Conservation (phyloP, 2,888 invertebrate genomes). For the Atherix ibis region DNA sequence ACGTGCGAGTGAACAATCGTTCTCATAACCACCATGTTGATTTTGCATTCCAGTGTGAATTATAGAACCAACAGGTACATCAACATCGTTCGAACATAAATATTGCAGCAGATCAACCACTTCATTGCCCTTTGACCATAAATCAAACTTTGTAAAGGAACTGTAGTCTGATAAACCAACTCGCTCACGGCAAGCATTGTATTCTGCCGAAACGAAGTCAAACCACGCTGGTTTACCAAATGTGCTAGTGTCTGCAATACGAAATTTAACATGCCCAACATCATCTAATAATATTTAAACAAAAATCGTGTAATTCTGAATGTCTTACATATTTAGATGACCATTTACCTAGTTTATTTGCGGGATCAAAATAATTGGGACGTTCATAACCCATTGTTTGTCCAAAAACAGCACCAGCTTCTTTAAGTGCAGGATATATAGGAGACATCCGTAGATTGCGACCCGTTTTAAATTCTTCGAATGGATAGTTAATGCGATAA, state of each 20-base stretch:
- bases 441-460: conserved; percentile 87
- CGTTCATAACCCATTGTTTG: conserved; percentile 97
- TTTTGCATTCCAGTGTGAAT: conserved; percentile 99
- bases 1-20: conserved; percentile 89
- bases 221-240: conserved; percentile 92
- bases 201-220: conserved; percentile 72
- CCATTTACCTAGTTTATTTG: conserved; percentile 31
- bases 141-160: conserved; percentile 89
- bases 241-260: conserved; percentile 64
- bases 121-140: conserved; percentile 79
- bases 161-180: conserved; percentile 93
- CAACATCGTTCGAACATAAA: conserved; percentile 90
- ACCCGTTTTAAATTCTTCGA: conserved; percentile 73
- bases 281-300: no score
- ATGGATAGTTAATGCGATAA: conserved; percentile 68
- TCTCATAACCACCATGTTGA: conserved; percentile 86
- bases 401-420: conserved; percentile 87
- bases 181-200: conserved; percentile 82
- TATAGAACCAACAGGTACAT: conserved; percentile 81
- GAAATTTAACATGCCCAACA: conserved; percentile 28
- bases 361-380: conserved; percentile 73
- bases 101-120: conserved; percentile 81
- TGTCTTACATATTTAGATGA: no score
- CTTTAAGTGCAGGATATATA: conserved; percentile 78
- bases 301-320: no score